phyloP scores from a whole-genome alignment of 2,797 vertebrate genomes.

The Naso thynnoides region DNA sequence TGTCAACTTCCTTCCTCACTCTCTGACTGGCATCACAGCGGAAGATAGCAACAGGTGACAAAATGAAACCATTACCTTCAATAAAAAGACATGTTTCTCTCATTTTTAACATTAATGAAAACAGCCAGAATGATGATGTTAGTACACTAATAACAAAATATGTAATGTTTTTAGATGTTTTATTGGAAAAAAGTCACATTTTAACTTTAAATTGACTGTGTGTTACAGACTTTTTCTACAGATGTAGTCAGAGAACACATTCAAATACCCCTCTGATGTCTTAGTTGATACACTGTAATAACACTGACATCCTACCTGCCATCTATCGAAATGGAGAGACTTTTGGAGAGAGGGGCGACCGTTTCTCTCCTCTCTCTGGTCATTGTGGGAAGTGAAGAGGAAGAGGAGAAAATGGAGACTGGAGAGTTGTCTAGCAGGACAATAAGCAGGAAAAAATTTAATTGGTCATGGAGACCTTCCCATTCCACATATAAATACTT shows the following conservation, averaged over 20 bases:
- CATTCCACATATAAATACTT: conserved; percentile 30
- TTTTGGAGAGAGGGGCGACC: conserved; percentile 81
- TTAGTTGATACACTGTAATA: background rate
- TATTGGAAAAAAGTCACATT: no score
- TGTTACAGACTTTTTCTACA: background rate
- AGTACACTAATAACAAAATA: no score
- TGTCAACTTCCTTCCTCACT: no score
- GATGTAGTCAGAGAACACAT: background rate
- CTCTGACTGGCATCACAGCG: no score
- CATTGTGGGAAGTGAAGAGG: conserved; percentile 78
- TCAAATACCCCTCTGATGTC: background rate
- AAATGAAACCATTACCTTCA: no score
- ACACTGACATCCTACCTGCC: conserved; percentile 79
- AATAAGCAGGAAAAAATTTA: conserved; percentile 29
- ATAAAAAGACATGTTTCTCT: no score
- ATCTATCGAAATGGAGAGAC: conserved; percentile 86
- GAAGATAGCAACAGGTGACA: no score
- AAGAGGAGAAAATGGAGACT: conserved; percentile 72
- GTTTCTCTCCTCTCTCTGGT: conserved; percentile 85
- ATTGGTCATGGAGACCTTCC: conserved; percentile 27
- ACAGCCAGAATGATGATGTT: no score
- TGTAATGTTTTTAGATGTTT: no score
- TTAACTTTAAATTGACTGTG: background rate
- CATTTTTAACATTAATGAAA: no score
- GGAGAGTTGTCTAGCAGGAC: conserved; percentile 71